These are phyloP conservation scores for Eonycteris spelaea DNA, from an alignment of 2,113 vertebrate genomes.

Conservation along the genomic window DNA sequence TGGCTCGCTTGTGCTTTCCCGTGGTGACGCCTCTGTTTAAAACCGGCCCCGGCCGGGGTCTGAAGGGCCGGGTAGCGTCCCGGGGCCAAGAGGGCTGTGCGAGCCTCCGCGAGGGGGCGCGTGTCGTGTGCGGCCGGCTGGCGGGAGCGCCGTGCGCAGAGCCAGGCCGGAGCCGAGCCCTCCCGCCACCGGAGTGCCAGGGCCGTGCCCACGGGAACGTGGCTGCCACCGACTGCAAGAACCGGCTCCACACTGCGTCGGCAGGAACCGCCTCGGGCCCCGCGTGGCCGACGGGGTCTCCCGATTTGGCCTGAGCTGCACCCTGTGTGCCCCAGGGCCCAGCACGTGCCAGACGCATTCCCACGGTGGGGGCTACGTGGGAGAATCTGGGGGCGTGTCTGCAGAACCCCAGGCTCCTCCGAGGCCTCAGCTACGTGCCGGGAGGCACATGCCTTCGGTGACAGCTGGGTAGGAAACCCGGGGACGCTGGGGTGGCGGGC, in stretches of 20 bases:
- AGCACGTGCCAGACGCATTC: rapidly evolving
- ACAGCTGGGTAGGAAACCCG: no score
- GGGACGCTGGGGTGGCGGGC: no score
- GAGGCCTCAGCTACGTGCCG: no score
- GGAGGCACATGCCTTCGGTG: no score
- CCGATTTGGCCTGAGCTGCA: not conserved
- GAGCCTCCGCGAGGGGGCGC: not conserved
- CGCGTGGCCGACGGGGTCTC: not conserved
- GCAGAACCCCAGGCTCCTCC: no score
- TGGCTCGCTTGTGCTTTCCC: not conserved
- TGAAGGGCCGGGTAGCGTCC: rapidly evolving
- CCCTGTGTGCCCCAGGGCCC: not conserved
- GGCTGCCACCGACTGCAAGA: no score
- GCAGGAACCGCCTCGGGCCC: no score
- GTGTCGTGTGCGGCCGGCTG: rapidly evolving
- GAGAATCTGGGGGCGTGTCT: no score
- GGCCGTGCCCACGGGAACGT: no score
- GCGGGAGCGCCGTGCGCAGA: rapidly evolving
- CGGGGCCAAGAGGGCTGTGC: rapidly evolving
- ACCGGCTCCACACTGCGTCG: no score
- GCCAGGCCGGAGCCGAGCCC: not conserved
- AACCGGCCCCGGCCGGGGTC: not conserved
- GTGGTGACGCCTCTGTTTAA: no score
- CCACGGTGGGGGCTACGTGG: not conserved
- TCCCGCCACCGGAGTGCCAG: no score